Evolutionary conservation across 2,888 invertebrate species (phyloP), one percentile per base, ranked within the genome.

Genomic region (Synanthedon tipuliformis): DNA sequence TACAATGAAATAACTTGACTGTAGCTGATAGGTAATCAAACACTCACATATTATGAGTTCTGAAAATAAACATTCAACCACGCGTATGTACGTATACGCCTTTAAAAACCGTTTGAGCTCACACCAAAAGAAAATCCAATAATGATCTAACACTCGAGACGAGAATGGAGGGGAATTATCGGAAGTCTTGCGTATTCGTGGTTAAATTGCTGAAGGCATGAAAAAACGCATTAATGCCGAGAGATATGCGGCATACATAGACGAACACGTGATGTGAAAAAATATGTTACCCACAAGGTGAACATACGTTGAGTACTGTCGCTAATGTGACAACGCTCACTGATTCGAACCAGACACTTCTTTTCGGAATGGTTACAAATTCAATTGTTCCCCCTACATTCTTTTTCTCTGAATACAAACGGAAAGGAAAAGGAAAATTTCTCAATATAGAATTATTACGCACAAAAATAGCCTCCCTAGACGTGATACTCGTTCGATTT

Each of bases 121-220:
- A 15, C 45, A 16, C 16, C 10, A 12, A 49, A 49, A 49, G 49
- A 49, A 49, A 70, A 68, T 65, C 63, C 63, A 67, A 66, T 65
- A 69, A 69, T 63, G 62, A 64, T 55, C 57, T 58, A 60, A 55
- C 52, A 51, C 53, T 52, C 53, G 52, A 55, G 52, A 52, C 57
- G 55, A 60, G 59, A 62, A 56, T 53, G 50, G 50, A 57, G 59
- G 60, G 54, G 60, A 66, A 66, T 68, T 68, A 69, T 68, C 62
- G 63, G 61, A 57, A 67, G 57, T 55, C 63, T 63, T 61, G 59
- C 62, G 59, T 67, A 62, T 65, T 69, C 62, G 55, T 51, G 58
- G 61, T 55, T 55, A 65, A 72, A 67, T 65, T 61, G 63, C 64
- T 61, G 61, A 59, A 54, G 65, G 63, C 64, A 63, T 60, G 64